Percentiles rank a stretch among this genome's conserved stretches.
These are phyloP conservation scores for Phymastichus coffea DNA, from an alignment of 1,140 invertebrate genomes.

Conservation along the genomic window DNA sequence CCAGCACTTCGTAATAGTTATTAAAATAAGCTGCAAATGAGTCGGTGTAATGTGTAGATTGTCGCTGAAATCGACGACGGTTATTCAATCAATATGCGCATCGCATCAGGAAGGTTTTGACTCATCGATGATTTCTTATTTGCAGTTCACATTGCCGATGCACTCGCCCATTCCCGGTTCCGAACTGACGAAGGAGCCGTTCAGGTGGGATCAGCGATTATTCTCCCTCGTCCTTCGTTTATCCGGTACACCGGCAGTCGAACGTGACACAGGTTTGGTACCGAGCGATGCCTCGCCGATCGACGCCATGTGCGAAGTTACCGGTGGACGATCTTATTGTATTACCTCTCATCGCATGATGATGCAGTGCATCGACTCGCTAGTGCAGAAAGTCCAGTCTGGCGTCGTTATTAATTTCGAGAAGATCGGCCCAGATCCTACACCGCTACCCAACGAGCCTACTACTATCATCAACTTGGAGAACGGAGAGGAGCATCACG, in stretches of 20 bases:
- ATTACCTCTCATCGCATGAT: conserved; percentile 94
- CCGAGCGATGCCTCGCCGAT: conserved; percentile 91
- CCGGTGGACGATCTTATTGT: conserved; percentile 94
- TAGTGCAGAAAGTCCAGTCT: conserved; percentile 96
- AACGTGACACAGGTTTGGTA: conserved; percentile 71
- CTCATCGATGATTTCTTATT: conserved; percentile 26
- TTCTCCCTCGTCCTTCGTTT: conserved; percentile 93
- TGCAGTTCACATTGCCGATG: conserved; percentile 88
- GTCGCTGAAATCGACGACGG: too few relatives aligned
- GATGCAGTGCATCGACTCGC: conserved; percentile 93
- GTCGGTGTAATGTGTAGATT: too few relatives aligned
- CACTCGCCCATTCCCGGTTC: conserved; percentile 90
- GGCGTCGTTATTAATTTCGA: conserved; percentile 98
- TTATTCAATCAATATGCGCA: background rate
- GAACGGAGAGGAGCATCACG: conserved; percentile 47
- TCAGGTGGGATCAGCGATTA: conserved; percentile 97
- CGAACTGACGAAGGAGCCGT: conserved; percentile 96
- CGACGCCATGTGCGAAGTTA: conserved; percentile 99
- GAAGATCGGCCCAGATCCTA: conserved; percentile 88
- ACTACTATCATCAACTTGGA: conserved; percentile 39
- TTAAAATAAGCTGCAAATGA: too few relatives aligned
- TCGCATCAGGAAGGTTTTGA: too few relatives aligned
- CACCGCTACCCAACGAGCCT: conserved; percentile 61
- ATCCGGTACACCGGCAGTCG: conserved; percentile 72
- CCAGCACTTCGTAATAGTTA: too few relatives aligned